A percentile compares a stretch with the other conserved stretches of the same genome.
Evolutionary conservation across 1,140 invertebrate genomes (phyloP).

Genomic region (Eufriesea mexicana): DNA sequence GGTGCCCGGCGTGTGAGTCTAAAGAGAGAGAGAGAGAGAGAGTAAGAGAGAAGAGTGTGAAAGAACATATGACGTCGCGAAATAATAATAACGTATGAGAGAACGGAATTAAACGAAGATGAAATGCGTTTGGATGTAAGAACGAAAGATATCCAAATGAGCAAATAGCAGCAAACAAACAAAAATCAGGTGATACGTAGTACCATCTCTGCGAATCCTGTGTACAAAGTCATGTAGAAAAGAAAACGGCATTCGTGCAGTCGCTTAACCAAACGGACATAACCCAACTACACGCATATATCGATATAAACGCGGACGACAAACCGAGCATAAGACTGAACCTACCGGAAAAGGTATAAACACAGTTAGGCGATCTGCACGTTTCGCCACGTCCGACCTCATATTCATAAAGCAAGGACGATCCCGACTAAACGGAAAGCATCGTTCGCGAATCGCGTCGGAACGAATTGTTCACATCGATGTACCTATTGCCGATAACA

Average conservation of each 20-base stretch:
- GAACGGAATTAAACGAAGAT: conserved; percentile 32
- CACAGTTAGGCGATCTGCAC: conserved; percentile 58
- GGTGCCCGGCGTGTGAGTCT: conserved; percentile 60
- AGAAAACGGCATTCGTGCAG: conserved; percentile 53
- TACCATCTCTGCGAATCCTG: conserved; percentile 69
- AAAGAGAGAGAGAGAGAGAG: conserved; percentile 41
- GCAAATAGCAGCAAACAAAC: conserved; percentile 23
- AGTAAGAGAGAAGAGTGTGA: conserved; percentile 44
- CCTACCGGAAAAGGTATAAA: conserved; percentile 69
- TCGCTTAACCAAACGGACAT: conserved; percentile 67
- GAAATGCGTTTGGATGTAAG: conserved; percentile 32
- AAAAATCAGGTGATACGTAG: conserved; percentile 69
- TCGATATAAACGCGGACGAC: conserved; percentile 68
- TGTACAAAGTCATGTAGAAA: conserved; percentile 63
- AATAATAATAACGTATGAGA: conserved; percentile 48
- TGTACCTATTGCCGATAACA: conserved; percentile 5
- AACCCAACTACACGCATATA: conserved; percentile 65
- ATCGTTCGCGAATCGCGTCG: conserved; percentile 30
- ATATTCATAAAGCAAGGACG: conserved; percentile 63
- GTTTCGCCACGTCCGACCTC: conserved; percentile 47
- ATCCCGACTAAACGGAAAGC: conserved; percentile 58
- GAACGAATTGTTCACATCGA: conserved; percentile 12
- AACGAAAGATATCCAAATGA: conserved; percentile 33
- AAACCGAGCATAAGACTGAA: conserved; percentile 79
- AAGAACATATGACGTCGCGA: conserved; percentile 42